A percentile compares a stretch with the other conserved stretches of the same genome.
Conservation (phyloP, 1,140 invertebrate genomes). For the Sinella curviseta region DNA sequence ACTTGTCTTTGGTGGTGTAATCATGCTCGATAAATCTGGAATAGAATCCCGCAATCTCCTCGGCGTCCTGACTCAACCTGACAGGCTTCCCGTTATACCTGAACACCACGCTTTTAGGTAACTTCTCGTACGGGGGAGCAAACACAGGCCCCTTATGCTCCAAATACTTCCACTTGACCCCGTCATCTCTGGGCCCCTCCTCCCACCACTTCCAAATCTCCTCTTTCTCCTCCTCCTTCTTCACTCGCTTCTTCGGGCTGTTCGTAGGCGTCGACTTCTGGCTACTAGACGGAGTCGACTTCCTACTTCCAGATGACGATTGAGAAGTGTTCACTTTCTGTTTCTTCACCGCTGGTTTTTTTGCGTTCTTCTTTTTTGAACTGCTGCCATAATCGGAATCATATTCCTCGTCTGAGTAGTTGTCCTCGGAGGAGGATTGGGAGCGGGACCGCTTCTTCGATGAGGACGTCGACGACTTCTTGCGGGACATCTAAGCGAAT, state of each 20-base stretch:
- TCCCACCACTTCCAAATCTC: slow-evolving; percentile 99
- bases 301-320: background rate
- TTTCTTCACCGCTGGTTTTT: slow-evolving; percentile 49
- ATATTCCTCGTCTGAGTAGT: too few species aligned
- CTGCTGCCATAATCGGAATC: too few species aligned
- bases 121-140: slow-evolving; percentile 87
- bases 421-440: background rate
- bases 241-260: slow-evolving; percentile 65
- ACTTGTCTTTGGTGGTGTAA: slow-evolving; percentile 91
- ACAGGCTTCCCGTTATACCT: slow-evolving; percentile 91
- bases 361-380: slow-evolving; percentile 51
- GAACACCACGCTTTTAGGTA: slow-evolving; percentile 88
- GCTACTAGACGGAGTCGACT: background rate
- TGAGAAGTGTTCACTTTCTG: slow-evolving; percentile 51
- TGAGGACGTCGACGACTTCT: too few species aligned
- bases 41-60: slow-evolving; percentile 98
- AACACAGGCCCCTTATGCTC: slow-evolving; percentile 98
- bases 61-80: slow-evolving; percentile 74
- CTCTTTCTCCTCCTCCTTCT: slow-evolving; percentile 76
- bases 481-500: too few species aligned
- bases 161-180: slow-evolving; percentile 92
- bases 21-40: slow-evolving; percentile 98
- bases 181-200: slow-evolving; percentile 89
- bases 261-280: slow-evolving; percentile 55
- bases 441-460: background rate